Evolutionary conservation across 92 coral and sea anemone species (phyloP).

Genomic region (Pocillopora meandrina): DNA sequence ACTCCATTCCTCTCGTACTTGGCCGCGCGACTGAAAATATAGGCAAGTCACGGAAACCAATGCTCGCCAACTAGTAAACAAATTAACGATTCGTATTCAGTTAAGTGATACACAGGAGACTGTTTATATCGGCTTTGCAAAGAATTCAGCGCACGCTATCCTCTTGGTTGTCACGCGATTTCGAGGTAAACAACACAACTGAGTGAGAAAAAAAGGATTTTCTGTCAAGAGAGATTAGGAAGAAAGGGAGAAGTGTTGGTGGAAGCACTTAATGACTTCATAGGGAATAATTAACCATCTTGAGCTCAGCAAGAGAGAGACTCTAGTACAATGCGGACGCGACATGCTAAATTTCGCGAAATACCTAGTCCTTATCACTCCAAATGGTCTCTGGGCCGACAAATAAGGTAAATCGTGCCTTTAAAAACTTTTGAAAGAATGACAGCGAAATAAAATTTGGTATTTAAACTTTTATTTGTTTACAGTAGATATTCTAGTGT

Average conservation of each 20-base stretch:
- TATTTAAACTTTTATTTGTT: too few relatives aligned
- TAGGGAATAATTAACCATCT: neutral
- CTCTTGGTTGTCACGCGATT: slow-evolving; percentile 36
- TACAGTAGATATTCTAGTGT: too few relatives aligned
- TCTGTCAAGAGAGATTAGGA: neutral
- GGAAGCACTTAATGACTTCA: neutral
- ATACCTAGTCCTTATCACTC: too few relatives aligned
- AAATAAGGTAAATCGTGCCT: too few relatives aligned
- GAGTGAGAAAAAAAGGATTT: neutral
- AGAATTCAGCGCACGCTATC: slow-evolving; percentile 39
- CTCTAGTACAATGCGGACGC: neutral
- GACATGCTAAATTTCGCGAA: too few relatives aligned
- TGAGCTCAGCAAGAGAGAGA: neutral
- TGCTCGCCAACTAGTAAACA: slow-evolving; percentile 37
- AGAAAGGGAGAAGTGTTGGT: neutral
- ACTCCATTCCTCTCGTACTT: slow-evolving; percentile 1
- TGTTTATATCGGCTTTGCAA: slow-evolving; percentile 42
- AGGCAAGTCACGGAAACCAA: slow-evolving; percentile 25
- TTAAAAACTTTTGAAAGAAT: too few relatives aligned
- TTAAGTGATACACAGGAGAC: slow-evolving; percentile 43
- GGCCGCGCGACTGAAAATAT: neutral
- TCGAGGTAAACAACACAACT: slow-evolving; percentile 3
- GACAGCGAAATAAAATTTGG: too few relatives aligned
- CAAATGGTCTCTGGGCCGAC: too few relatives aligned
- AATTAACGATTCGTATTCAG: slow-evolving; percentile 34